Evolutionary conservation across 1,140 invertebrate species (phyloP).

Genomic region (Notospermus geniculatus): DNA sequence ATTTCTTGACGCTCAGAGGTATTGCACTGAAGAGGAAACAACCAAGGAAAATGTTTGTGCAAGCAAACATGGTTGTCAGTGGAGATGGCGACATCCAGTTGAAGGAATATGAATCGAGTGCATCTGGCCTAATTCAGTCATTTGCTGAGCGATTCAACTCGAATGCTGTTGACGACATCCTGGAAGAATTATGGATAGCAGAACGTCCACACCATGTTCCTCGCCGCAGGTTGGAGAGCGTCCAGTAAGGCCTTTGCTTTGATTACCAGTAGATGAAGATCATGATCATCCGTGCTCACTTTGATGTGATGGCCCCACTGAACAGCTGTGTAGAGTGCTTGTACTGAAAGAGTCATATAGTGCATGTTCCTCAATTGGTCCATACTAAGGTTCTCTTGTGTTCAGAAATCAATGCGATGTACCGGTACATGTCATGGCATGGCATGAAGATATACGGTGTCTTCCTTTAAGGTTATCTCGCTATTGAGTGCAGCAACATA

Average conservation of each 20-base stretch:
- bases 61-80: constrained; percentile 72
- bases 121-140: constrained; percentile 77
- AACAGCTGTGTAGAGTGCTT: too few species aligned
- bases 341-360: background rate
- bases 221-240: too few species aligned
- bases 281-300: background rate
- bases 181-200: constrained; percentile 44
- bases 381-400: too few species aligned
- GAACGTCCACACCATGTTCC: constrained; percentile 27
- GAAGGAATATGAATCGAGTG: constrained; percentile 60
- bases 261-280: too few species aligned
- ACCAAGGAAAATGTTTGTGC: constrained; percentile 86
- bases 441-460: too few species aligned
- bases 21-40: constrained; percentile 86
- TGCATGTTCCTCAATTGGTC: too few species aligned
- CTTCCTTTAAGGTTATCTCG: too few species aligned
- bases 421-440: too few species aligned
- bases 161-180: constrained; percentile 32
- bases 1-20: constrained; percentile 74
- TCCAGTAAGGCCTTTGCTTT: too few species aligned
- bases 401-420: too few species aligned
- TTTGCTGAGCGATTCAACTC: constrained; percentile 62
- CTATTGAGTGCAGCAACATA: too few species aligned
- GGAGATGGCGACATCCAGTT: constrained; percentile 61
- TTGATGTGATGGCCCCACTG: too few species aligned